Percentiles rank a stretch among this genome's conserved stretches.
Conservation (phyloP, 2,113 vertebrate genomes). For the Syngnathus scovelli region DNA sequence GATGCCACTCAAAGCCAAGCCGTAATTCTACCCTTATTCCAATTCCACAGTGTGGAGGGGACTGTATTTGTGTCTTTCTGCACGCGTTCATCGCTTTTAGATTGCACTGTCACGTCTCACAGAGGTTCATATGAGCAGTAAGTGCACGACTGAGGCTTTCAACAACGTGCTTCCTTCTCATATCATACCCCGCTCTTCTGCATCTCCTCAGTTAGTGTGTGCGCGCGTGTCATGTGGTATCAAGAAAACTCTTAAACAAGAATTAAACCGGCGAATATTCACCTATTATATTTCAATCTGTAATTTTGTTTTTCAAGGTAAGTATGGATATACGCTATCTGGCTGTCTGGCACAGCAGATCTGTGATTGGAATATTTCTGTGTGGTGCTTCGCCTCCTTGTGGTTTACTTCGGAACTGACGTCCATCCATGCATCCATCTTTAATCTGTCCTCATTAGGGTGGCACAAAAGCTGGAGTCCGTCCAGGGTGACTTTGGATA, state of each 20-base stretch:
- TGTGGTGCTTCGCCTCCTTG: conserved; percentile 48
- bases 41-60: conserved; percentile 20
- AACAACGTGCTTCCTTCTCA: conserved; percentile 32
- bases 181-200: conserved; percentile 13
- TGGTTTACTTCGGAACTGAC: conserved; percentile 34
- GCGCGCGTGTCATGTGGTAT: background rate
- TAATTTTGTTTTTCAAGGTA: conserved; percentile 35
- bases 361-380: conserved; percentile 16
- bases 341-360: conserved; percentile 26
- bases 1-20: conserved; percentile 20
- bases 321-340: conserved; percentile 49
- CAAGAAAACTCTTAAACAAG: conserved; percentile 27
- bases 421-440: background rate
- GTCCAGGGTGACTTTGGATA: no score
- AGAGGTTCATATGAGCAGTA: conserved; percentile 35
- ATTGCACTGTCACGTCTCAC: conserved; percentile 26
- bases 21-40: conserved; percentile 27
- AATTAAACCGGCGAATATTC: conserved; percentile 27
- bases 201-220: conserved; percentile 11
- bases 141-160: conserved; percentile 6
- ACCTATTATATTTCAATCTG: conserved; percentile 37
- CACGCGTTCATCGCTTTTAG: conserved; percentile 34
- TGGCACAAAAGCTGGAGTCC: no score
- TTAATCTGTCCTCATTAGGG: no score
- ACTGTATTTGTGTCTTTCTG: conserved; percentile 13